Percentiles rank a stretch among this genome's conserved stretches.
phyloP scores from a whole-genome alignment of 2,888 invertebrate species.

The Timandra comae region DNA sequence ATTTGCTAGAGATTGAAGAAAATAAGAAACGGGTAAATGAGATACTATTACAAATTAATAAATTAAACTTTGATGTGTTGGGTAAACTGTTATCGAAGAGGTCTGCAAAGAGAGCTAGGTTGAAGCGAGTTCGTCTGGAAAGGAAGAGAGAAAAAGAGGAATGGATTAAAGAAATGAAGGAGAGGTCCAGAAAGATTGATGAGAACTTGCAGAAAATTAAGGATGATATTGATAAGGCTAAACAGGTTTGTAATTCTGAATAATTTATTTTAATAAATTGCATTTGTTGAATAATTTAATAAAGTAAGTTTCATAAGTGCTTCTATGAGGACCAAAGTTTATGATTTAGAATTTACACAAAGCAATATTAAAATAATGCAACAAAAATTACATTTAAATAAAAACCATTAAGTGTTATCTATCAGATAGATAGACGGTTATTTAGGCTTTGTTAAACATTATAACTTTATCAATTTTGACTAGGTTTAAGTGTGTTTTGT shows the following conservation, averaged over 20 bases:
- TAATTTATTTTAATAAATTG: too few species aligned
- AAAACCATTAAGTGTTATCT: too few species aligned
- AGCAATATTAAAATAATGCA: too few species aligned
- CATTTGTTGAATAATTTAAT: too few species aligned
- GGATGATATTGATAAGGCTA: slow-evolving; percentile 77
- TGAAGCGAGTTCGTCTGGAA: slow-evolving; percentile 55
- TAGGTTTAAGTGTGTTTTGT: neutral
- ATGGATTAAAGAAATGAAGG: slow-evolving; percentile 51
- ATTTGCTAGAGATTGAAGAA: slow-evolving; percentile 63
- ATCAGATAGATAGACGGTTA: too few species aligned
- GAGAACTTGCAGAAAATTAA: slow-evolving; percentile 80
- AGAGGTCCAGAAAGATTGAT: slow-evolving; percentile 79
- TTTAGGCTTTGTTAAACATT: too few species aligned
- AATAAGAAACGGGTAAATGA: slow-evolving; percentile 65
- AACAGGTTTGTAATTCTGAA: slow-evolving; percentile 58
- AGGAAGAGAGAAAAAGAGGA: slow-evolving; percentile 52
- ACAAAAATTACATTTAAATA: too few species aligned
- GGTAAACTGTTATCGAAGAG: slow-evolving; percentile 60
- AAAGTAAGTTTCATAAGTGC: too few species aligned
- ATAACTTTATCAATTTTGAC: neutral
- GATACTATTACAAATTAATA: slow-evolving; percentile 51
- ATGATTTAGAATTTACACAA: too few species aligned
- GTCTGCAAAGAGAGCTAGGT: slow-evolving; percentile 62
- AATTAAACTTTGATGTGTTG: slow-evolving; percentile 51
- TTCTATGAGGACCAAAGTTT: too few species aligned